Conservation (phyloP, 2,888 invertebrate species). For the Drosophila helvetica region DNA sequence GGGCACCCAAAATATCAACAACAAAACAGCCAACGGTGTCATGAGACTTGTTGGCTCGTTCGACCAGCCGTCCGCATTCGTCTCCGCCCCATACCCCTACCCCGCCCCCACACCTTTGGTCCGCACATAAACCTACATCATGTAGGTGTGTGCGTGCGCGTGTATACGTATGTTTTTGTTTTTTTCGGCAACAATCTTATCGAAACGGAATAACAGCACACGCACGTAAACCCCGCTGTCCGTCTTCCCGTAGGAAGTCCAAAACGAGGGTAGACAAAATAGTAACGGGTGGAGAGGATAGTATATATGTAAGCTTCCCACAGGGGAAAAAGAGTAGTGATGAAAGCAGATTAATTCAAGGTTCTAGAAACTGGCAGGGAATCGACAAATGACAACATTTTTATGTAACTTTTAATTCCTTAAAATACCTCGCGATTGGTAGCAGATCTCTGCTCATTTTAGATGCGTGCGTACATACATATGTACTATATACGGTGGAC, state of each 20-base stretch:
- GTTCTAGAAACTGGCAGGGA: too few species aligned
- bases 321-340: background rate
- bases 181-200: conserved; percentile 66
- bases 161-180: conserved; percentile 24
- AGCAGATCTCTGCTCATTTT: background rate
- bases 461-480: background rate
- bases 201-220: conserved; percentile 35
- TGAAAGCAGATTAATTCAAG: background rate
- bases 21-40: conserved; percentile 48
- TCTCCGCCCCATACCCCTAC: conserved; percentile 2
- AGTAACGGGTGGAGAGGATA: conserved; percentile 5
- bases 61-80: conserved; percentile 7
- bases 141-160: conserved; percentile 37
- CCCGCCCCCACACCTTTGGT: conserved; percentile 8
- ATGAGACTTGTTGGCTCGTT: conserved; percentile 61
- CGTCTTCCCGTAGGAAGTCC: background rate
- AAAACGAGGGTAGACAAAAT: conserved; percentile 44
- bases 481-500: too few species aligned
- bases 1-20: conserved; percentile 34
- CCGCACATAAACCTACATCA: conserved; percentile 33
- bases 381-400: too few species aligned
- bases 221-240: conserved; percentile 16
- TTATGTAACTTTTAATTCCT: background rate
- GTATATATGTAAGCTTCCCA: background rate
- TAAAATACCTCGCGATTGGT: too few species aligned